A percentile compares a stretch with the other conserved stretches of the same genome.
These are phyloP conservation scores for Glossosoma conforme DNA, from an alignment of 1,140 invertebrate genomes.

Conservation along the genomic window DNA sequence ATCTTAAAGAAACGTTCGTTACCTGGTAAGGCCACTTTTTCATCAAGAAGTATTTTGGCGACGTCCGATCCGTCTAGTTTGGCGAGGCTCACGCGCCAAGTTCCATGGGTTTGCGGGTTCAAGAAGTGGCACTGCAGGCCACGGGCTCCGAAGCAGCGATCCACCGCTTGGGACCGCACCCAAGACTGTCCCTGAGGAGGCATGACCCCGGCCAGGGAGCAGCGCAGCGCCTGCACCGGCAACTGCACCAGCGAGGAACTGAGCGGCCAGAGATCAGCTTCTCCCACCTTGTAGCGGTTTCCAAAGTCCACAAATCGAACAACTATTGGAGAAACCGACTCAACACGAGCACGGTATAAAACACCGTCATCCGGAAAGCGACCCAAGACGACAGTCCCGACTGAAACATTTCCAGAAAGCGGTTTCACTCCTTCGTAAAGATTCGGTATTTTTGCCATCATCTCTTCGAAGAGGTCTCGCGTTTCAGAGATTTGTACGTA, in stretches of 20 bases:
- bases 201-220: conserved; percentile 55
- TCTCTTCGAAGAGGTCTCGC: conserved; percentile 52
- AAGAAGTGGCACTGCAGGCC: too few species aligned
- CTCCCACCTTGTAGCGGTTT: conserved; percentile 57
- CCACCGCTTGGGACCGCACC: conserved; percentile 49
- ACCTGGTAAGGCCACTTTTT: conserved; percentile 37
- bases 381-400: conserved; percentile 60
- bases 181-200: conserved; percentile 51
- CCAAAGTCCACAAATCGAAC: conserved; percentile 72
- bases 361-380: conserved; percentile 62
- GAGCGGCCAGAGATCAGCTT: conserved; percentile 60
- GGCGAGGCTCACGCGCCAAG: conserved; percentile 54
- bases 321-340: conserved; percentile 50
- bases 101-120: too few species aligned
- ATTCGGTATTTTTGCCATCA: conserved; percentile 66
- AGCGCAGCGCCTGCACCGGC: conserved; percentile 64
- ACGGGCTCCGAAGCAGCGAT: conserved; percentile 56
- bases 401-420: conserved; percentile 33
- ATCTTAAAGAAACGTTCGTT: not conserved
- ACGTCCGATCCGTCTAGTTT: conserved; percentile 37
- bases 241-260: conserved; percentile 60
- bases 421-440: conserved; percentile 54
- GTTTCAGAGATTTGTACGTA: conserved; percentile 57
- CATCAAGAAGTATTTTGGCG: conserved; percentile 37
- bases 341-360: conserved; percentile 61